Conservation (phyloP, 64 coral and sea anemone genomes). For the Acropora tenuis region DNA sequence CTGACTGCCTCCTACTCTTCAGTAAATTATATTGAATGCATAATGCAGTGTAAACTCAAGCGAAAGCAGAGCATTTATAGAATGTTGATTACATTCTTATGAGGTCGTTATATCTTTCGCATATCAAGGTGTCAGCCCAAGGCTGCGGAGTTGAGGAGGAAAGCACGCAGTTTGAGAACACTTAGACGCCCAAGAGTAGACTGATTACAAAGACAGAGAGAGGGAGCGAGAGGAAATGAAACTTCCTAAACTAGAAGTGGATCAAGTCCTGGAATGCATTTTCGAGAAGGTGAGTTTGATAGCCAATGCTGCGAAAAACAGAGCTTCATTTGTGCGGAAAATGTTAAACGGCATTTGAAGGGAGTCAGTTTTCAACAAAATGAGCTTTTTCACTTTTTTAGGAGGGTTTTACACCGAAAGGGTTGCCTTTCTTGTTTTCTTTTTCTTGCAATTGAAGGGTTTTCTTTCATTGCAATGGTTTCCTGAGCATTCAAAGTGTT, state of each 20-base stretch:
- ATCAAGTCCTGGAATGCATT: slow-evolving; percentile 15
- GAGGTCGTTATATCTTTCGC: slow-evolving; percentile 19
- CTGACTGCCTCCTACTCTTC: background rate
- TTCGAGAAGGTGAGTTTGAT: slow-evolving; percentile 2
- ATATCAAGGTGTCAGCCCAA: background rate
- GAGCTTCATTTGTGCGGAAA: too few relatives aligned
- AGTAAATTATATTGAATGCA: slow-evolving; percentile 4
- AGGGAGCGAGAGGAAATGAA: background rate
- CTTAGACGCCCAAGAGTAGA: background rate
- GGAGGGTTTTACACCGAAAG: background rate
- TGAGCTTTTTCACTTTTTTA: background rate
- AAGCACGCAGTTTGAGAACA: background rate
- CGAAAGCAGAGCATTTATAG: background rate
- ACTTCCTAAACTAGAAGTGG: slow-evolving; percentile 19
- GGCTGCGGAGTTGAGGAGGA: background rate
- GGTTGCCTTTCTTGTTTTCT: background rate
- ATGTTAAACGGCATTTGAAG: too few relatives aligned
- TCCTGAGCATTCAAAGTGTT: background rate
- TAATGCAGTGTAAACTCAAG: background rate
- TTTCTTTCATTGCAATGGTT: background rate
- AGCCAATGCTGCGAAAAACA: background rate
- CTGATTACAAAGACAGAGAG: background rate
- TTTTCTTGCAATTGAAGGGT: too few relatives aligned
- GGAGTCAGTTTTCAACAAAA: too few relatives aligned
- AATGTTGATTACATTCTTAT: slow-evolving; percentile 18